Evolutionary conservation across 1,140 invertebrate genomes (phyloP).

Genomic region (Stegodyphus mimosarum): DNA sequence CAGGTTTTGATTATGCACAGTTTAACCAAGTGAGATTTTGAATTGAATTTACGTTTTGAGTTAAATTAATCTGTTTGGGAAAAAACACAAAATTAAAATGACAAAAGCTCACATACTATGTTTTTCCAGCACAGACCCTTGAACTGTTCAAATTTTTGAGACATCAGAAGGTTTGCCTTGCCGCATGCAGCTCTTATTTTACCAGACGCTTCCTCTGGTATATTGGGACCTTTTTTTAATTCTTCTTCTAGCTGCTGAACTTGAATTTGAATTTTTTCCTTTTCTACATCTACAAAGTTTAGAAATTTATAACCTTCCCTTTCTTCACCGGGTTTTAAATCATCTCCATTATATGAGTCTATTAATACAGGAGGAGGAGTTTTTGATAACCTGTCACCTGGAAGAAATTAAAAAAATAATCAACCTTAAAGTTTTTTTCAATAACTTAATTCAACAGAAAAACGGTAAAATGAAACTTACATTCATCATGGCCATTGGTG

Average conservation of each 20-base stretch:
- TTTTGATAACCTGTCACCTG: constrained; percentile 52
- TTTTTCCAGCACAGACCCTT: constrained; percentile 85
- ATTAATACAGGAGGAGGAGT: constrained; percentile 38
- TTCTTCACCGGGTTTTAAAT: constrained; percentile 64
- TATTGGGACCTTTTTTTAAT: constrained; percentile 71
- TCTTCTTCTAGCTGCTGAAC: constrained; percentile 78
- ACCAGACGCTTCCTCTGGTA: constrained; percentile 83
- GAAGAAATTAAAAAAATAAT: background rate
- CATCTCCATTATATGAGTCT: background rate
- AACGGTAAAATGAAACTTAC: constrained; percentile 23
- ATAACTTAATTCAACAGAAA: background rate
- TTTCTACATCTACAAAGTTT: constrained; percentile 78
- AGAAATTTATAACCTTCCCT: constrained; percentile 83
- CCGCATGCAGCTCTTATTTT: constrained; percentile 87
- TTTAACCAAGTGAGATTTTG: too few species aligned
- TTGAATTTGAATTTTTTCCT: constrained; percentile 75
- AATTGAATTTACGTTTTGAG: too few species aligned
- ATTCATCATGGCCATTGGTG: constrained; percentile 46
- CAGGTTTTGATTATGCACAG: too few species aligned
- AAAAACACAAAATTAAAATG: constrained; percentile 22
- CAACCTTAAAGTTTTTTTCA: background rate
- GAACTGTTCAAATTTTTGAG: constrained; percentile 96
- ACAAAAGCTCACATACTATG: constrained; percentile 79
- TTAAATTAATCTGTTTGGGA: too few species aligned
- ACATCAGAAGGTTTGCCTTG: constrained; percentile 87